These are phyloP conservation scores for Arvicola amphibius DNA, from an alignment of 2,797 vertebrate genomes.

Conservation along the genomic window DNA sequence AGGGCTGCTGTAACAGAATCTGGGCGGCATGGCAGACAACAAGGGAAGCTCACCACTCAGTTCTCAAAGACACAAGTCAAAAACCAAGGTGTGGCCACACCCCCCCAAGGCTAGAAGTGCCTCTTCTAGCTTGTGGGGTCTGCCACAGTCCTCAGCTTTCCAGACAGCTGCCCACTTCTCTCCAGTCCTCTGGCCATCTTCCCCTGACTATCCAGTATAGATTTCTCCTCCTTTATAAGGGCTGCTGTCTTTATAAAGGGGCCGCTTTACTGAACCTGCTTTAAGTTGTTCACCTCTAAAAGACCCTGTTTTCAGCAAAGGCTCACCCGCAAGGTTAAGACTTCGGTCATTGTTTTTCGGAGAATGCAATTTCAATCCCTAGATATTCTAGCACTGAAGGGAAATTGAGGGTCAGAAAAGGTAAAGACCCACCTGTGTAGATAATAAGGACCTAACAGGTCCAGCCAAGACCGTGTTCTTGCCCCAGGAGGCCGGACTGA, in stretches of 20 bases:
- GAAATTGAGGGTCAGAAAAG: background rate
- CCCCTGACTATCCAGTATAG: background rate
- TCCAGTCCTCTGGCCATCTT: background rate
- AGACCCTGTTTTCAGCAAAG: background rate
- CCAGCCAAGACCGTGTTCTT: rapidly evolving
- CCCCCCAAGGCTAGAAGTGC: background rate
- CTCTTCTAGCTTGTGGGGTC: background rate
- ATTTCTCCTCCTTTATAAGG: background rate
- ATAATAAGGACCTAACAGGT: background rate
- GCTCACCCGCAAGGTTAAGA: background rate
- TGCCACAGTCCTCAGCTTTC: background rate
- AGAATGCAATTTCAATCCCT: background rate
- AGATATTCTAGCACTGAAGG: background rate
- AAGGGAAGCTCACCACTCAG: background rate
- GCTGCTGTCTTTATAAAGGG: background rate
- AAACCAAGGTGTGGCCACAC: background rate
- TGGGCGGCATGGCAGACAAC: background rate
- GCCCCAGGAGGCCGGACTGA: background rate
- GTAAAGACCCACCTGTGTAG: background rate
- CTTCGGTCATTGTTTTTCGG: background rate
- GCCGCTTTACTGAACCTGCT: background rate
- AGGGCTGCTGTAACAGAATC: background rate
- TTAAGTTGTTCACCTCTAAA: background rate
- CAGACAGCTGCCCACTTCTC: rapidly evolving
- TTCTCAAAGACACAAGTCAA: background rate